These are phyloP conservation scores for Orius insidiosus DNA, from an alignment of 1,140 invertebrate species.

Conservation along the genomic window DNA sequence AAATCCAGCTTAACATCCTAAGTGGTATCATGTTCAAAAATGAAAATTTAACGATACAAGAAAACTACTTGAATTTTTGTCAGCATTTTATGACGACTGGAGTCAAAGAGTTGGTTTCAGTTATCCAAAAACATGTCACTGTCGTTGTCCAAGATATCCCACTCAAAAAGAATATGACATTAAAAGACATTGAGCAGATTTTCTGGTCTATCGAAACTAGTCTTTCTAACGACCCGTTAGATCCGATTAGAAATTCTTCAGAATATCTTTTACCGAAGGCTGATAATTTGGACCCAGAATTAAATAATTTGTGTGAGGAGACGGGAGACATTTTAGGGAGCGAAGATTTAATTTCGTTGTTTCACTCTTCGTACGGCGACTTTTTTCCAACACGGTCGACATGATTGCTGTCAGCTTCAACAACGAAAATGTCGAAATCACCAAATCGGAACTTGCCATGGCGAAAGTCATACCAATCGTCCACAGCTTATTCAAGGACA, in stretches of 20 bases:
- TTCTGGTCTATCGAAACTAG: slow-evolving; percentile 57
- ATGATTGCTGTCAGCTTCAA: slow-evolving; percentile 53
- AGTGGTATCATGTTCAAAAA: slow-evolving; percentile 46
- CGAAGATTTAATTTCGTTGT: slow-evolving; percentile 55
- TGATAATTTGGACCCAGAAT: slow-evolving; percentile 24
- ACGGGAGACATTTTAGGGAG: slow-evolving; percentile 64
- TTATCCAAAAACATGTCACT: slow-evolving; percentile 49
- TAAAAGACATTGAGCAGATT: slow-evolving; percentile 60
- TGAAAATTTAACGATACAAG: slow-evolving; percentile 50
- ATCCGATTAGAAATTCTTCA: slow-evolving; percentile 41
- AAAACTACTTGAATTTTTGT: slow-evolving; percentile 51
- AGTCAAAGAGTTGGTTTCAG: slow-evolving; percentile 40
- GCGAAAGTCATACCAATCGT: slow-evolving; percentile 77
- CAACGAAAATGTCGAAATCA: slow-evolving; percentile 32
- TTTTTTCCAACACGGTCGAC: slow-evolving; percentile 63
- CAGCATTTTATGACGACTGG: slow-evolving; percentile 55
- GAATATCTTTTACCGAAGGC: slow-evolving; percentile 23
- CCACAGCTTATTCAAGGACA: slow-evolving; percentile 34
- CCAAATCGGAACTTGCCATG: slow-evolving; percentile 57
- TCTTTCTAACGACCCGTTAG: slow-evolving; percentile 35
- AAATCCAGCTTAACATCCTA: slow-evolving; percentile 73
- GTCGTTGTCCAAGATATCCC: slow-evolving; percentile 44
- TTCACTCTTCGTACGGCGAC: slow-evolving; percentile 53
- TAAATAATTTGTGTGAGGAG: slow-evolving; percentile 42
- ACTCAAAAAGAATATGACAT: slow-evolving; percentile 52